Percentiles rank a stretch among this genome's conserved stretches.
Conservation (phyloP, 2,113 vertebrate species). For the Microtus pennsylvanicus region DNA sequence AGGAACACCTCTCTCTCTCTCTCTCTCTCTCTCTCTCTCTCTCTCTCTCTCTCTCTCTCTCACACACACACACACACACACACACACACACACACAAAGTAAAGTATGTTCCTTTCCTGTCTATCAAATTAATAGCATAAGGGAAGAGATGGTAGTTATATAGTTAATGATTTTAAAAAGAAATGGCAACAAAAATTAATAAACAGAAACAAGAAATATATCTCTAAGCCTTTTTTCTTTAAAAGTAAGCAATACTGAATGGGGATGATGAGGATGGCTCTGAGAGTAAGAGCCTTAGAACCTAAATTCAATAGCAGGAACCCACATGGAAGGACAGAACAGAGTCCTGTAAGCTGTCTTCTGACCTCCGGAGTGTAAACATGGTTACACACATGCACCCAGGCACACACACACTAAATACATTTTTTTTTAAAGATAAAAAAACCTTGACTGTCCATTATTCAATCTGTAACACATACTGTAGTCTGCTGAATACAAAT, state of each 20-base stretch:
- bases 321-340: neutral
- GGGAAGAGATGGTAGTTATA: neutral
- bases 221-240: neutral
- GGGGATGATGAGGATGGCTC: neutral
- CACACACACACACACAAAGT: neutral
- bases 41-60: no score
- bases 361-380: neutral
- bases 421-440: neutral
- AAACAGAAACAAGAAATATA: neutral
- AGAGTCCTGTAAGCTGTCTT: neutral
- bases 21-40: no score
- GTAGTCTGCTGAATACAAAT: neutral
- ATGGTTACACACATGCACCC: neutral
- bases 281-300: neutral
- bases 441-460: neutral
- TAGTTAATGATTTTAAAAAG: neutral
- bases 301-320: neutral
- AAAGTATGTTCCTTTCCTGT: neutral
- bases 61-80: neutral
- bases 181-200: neutral
- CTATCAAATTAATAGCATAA: neutral
- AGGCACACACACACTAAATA: neutral
- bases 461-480: neutral
- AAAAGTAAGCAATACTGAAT: constrained; percentile 14
- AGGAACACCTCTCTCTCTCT: neutral